A percentile compares a stretch with the other conserved stretches of the same genome.
Evolutionary conservation across 2,113 vertebrate species (phyloP).

Genomic region (Sclerurus mexicanus): DNA sequence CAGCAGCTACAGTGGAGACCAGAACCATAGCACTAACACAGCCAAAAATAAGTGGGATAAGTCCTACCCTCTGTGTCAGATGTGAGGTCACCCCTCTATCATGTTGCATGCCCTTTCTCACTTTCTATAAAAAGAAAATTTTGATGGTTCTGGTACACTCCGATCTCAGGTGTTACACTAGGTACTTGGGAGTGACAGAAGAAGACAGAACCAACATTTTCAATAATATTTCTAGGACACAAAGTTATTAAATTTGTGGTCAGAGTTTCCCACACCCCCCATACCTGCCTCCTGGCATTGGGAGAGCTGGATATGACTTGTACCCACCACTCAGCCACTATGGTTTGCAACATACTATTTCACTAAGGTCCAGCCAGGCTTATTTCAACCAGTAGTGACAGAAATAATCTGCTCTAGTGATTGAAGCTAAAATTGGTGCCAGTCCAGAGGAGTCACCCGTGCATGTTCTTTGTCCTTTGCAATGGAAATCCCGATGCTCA

Average conservation of each 20-base stretch:
- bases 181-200: neutral
- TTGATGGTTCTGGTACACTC: neutral
- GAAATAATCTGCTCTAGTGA: neutral
- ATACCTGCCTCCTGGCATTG: neutral
- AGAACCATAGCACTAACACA: neutral
- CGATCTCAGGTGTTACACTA: neutral
- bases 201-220: neutral
- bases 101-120: neutral
- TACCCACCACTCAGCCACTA: neutral
- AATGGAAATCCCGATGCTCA: neutral
- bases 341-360: neutral
- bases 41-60: neutral
- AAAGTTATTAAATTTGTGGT: neutral
- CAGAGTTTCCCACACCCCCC: neutral
- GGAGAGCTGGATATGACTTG: neutral
- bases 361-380: neutral
- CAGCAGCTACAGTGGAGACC: neutral
- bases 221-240: neutral
- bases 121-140: neutral
- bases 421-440: neutral
- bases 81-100: neutral
- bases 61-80: neutral
- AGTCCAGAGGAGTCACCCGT: neutral
- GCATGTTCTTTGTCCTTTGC: neutral
- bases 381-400: neutral